Evolutionary conservation across 2,888 invertebrate genomes (phyloP), one percentile per base, ranked within the genome.

Genomic region (Anodontia alba): DNA sequence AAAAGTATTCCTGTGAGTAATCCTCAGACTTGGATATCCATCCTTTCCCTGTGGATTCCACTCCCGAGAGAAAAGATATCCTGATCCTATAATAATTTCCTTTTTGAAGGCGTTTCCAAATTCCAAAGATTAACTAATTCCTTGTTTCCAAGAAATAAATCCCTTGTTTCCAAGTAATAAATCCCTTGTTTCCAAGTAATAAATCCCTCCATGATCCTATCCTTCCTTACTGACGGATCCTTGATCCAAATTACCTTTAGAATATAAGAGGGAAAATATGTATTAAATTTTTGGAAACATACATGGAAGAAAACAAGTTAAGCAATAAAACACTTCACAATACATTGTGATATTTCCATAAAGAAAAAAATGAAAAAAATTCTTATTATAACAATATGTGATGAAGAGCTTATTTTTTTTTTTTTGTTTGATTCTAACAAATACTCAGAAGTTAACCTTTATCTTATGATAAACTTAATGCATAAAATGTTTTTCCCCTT

Each of bases 211-310:
- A 57, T n/a, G 57, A 33, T 62, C 62, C 62, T 62, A 62, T 62
- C 62, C 62, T 62, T 62, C 62, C 62, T 62, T 62, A 62, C 33
- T 62, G 31, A 17, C 17, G 33, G 62, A 62, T 62, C 31, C 62
- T 33, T 62, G 62, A 62, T 62, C 62, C 62, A 33, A 33, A 33
- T 62, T 69, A 69, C 69, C 69, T 69, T 69, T 69, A 69, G 69
- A 69, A 69, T 42, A 69, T 69, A 69, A 43, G 46, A 69, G 26
- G 69, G 46, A 26, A 69, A 69, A 69, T 20, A 17, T 7, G 17
- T 12, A 43, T 69, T 43, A 69, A 69, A 69, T 15, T 12, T 42
- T 12, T 66, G 29, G n/a, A 10, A 26, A 57, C 29, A 20, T 57
- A 57, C 23, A 26, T 29, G 29, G 5, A 7, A 57, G 29, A 57